Evolutionary conservation across 2,888 invertebrate species (phyloP), one percentile per base, ranked within the genome.

Genomic region (Exocentrus adspersus): DNA sequence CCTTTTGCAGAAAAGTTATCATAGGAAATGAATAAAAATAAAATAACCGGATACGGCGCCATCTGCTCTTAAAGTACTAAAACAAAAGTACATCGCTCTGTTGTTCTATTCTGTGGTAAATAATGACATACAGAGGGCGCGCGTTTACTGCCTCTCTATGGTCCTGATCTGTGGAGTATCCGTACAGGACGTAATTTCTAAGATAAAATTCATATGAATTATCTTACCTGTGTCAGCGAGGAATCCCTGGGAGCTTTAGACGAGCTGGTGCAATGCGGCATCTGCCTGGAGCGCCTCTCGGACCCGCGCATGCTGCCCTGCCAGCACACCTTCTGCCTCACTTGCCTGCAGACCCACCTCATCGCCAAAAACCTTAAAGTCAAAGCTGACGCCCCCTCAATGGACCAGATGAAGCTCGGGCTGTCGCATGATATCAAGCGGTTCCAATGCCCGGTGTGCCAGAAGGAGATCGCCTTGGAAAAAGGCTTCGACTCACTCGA

Each of bases 321-420:
- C 72, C 89, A 89, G 71, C 90, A 90, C 74, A 89, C 89, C 0
- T 90, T 89, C 78, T 90, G 90, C 66, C 79, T 85, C 60, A 80
- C 83, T 1, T 90, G 90, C 71, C 80, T 90, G 21, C 84, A 85
- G 65, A 84, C 83, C 46, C 85, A 85, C 70, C 79, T 77, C 1
- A 63, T 64, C 1, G 70, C 75, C 1, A 74, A 69, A 68, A 73
- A 70, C 58, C 48, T 71, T 2, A 62, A 65, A 3, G 17, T 69
- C 17, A 66, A 69, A 37, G 41, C 60, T 7, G 50, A 45, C 9
- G 10, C 60, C 1, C 41, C 62, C 6, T 2, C 42, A 2, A 58
- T 43, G 12, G 19, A 57, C 14, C 59, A 65, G 28, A 14, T 41
- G n/a, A 62, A 63, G 53, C 37, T 67, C 1, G 50, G 52, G 1